These are phyloP conservation scores for Indri indri DNA, from an alignment of 2,113 vertebrate genomes.

Conservation along the genomic window DNA sequence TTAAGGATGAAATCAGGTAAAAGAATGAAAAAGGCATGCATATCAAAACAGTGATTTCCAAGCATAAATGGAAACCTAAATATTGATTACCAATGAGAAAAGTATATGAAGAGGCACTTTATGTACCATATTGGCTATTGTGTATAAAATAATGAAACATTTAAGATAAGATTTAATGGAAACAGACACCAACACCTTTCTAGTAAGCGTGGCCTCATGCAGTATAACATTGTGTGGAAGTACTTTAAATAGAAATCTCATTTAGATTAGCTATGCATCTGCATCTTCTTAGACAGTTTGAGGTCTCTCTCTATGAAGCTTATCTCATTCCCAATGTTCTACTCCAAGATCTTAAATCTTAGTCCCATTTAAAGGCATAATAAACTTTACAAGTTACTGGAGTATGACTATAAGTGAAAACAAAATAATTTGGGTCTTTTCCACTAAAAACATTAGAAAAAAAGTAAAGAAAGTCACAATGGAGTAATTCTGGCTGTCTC, in stretches of 20 bases:
- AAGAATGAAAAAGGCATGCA: background rate
- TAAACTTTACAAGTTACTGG: background rate
- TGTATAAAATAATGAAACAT: background rate
- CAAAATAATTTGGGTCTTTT: background rate
- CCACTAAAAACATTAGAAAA: background rate
- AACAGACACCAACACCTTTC: slow-evolving; percentile 30
- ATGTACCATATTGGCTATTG: background rate
- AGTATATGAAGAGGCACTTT: background rate
- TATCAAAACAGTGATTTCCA: background rate
- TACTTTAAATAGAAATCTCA: slow-evolving; percentile 35
- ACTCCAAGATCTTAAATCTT: slow-evolving; percentile 12
- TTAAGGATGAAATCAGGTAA: background rate
- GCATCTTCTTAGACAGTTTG: slow-evolving; percentile 3
- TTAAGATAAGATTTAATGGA: slow-evolving; percentile 36
- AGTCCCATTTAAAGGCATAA: background rate
- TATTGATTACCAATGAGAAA: background rate
- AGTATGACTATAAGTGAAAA: background rate
- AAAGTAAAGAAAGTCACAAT: background rate
- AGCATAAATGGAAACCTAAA: background rate
- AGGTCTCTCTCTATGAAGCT: slow-evolving; percentile 35
- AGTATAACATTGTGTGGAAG: background rate
- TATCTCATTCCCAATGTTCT: background rate
- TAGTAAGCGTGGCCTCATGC: background rate
- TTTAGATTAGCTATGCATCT: background rate
- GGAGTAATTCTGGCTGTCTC: background rate